These are phyloP conservation scores for Musca vetustissima DNA, from an alignment of 1,140 invertebrate species.

Conservation along the genomic window DNA sequence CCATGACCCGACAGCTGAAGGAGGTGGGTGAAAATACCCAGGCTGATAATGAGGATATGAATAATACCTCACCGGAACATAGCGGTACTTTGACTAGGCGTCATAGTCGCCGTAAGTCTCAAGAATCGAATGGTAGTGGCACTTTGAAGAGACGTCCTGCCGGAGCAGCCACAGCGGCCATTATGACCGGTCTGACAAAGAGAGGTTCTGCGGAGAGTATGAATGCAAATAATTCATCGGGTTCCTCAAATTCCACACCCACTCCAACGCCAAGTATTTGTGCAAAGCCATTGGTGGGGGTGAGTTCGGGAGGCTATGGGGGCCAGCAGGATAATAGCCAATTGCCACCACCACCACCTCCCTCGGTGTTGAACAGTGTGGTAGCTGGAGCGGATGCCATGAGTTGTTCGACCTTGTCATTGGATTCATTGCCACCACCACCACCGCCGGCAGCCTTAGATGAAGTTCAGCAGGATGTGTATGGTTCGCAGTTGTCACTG, in stretches of 20 bases:
- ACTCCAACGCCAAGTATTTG: constrained; percentile 51
- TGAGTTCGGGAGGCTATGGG: constrained; percentile 5
- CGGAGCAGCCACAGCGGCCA: constrained; percentile 21
- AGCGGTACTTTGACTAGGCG: constrained; percentile 61
- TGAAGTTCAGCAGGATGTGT: constrained; percentile 63
- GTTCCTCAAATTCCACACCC: constrained; percentile 50
- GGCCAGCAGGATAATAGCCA: constrained; percentile 42
- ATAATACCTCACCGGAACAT: constrained; percentile 46
- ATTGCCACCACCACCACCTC: constrained; percentile 60
- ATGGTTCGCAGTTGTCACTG: constrained; percentile 67
- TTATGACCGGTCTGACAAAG: constrained; percentile 25
- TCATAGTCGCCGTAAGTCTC: constrained; percentile 62
- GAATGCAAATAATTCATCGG: constrained; percentile 41
- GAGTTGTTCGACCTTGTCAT: constrained; percentile 73
- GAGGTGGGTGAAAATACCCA: constrained; percentile 72
- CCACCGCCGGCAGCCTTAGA: constrained; percentile 66
- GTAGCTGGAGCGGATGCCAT: constrained; percentile 57
- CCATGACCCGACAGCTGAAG: constrained; percentile 84
- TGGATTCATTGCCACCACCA: constrained; percentile 76
- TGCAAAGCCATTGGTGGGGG: constrained; percentile 38
- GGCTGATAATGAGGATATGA: constrained; percentile 41
- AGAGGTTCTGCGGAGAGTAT: constrained; percentile 49
- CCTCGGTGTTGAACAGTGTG: constrained; percentile 51
- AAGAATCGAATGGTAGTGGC: constrained; percentile 64
- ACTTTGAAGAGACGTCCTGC: constrained; percentile 63